Evolutionary conservation across 2,888 invertebrate genomes (phyloP).

Genomic region (Siphlonurus alternatus): DNA sequence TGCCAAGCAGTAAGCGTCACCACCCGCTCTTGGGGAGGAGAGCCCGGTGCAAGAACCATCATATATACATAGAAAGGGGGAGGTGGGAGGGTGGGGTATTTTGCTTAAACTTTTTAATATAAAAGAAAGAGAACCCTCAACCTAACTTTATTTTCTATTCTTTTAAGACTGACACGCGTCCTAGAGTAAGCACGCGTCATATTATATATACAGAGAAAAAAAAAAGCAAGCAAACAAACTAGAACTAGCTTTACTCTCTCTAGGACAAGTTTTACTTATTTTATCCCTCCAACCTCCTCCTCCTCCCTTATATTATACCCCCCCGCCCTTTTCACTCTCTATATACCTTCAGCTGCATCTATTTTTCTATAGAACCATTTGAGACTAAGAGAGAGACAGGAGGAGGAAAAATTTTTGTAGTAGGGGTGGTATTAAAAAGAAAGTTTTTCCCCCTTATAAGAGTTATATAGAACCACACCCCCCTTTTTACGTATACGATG

Average conservation of each 20-base stretch:
- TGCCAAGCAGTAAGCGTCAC: too few species aligned
- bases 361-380: not conserved
- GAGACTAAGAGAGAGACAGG: not conserved
- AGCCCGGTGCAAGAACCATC: not conserved
- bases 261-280: not conserved
- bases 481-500: too few species aligned
- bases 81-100: not conserved
- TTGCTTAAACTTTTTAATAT: not conserved
- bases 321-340: not conserved
- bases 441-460: not conserved
- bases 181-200: not conserved
- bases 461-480: not conserved
- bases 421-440: not conserved
- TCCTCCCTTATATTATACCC: not conserved
- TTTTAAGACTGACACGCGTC: not conserved
- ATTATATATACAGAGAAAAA: too few species aligned
- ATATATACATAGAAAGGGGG: not conserved
- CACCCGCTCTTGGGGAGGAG: not conserved
- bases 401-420: not conserved
- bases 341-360: not conserved
- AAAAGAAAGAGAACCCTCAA: not conserved
- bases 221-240: too few species aligned
- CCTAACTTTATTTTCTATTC: too few species aligned
- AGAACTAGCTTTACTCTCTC: too few species aligned
- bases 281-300: not conserved